phyloP scores from a whole-genome alignment of 1,140 invertebrate genomes.

The Contarinia nasturtii region DNA sequence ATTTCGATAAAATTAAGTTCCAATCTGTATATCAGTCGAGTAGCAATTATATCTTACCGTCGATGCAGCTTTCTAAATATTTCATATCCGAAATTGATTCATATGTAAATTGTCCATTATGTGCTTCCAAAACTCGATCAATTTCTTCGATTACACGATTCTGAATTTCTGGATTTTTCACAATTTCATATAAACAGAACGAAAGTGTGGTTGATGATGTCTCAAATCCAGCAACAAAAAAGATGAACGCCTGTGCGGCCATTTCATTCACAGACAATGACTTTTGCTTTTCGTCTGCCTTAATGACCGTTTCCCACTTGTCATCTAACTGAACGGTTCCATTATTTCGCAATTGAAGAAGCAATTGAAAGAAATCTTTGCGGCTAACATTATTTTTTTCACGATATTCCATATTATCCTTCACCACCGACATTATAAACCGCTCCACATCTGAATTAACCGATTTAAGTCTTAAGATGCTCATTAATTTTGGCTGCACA shows the following conservation, averaged over 20 bases:
- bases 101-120: slow-evolving; percentile 29
- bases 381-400: too few species aligned
- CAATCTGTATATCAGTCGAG: not conserved
- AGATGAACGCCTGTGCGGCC: slow-evolving; percentile 19
- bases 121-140: slow-evolving; percentile 16
- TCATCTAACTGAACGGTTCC: not conserved
- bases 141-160: slow-evolving; percentile 36
- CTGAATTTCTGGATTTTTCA: slow-evolving; percentile 36
- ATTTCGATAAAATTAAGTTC: not conserved
- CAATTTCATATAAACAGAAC: slow-evolving; percentile 34
- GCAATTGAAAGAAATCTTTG: too few species aligned
- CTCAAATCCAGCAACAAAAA: slow-evolving; percentile 44
- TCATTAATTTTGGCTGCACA: too few species aligned
- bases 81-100: slow-evolving; percentile 30
- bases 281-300: not conserved
- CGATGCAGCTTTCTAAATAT: slow-evolving; percentile 32
- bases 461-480: too few species aligned
- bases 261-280: slow-evolving; percentile 15
- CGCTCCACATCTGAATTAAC: too few species aligned
- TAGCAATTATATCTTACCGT: slow-evolving; percentile 15
- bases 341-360: too few species aligned
- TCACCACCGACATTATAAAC: too few species aligned
- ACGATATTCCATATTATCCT: too few species aligned
- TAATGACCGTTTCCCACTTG: not conserved
- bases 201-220: slow-evolving; percentile 34